These are phyloP conservation scores for Epizoanthus illoricatus DNA, from an alignment of 92 coral and sea anemone species.

Conservation along the genomic window DNA sequence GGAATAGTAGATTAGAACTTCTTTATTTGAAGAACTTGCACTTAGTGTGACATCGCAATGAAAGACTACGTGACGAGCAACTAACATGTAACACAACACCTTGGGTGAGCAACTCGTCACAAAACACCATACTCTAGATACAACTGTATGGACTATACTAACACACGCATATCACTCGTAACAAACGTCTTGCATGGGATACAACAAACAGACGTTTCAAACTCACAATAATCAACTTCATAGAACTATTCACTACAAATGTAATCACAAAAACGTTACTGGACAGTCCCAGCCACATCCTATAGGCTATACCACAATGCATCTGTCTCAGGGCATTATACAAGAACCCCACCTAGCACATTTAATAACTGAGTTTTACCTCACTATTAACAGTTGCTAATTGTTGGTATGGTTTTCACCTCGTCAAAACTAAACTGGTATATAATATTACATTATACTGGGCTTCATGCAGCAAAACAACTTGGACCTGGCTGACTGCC, in stretches of 20 bases:
- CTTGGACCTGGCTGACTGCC: too few relatives aligned
- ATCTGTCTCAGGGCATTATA: not conserved
- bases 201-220: slow-evolving; percentile 36
- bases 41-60: slow-evolving; percentile 16
- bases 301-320: slow-evolving; percentile 8
- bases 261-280: slow-evolving; percentile 24
- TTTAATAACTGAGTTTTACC: too few relatives aligned
- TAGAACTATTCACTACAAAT: slow-evolving; percentile 11
- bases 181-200: slow-evolving; percentile 36
- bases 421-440: too few relatives aligned
- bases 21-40: not conserved
- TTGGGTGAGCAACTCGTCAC: slow-evolving; percentile 26
- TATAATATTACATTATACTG: too few relatives aligned
- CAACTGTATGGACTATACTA: slow-evolving; percentile 21
- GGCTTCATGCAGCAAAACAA: too few relatives aligned
- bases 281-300: not conserved
- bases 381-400: too few relatives aligned
- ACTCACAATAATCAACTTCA: slow-evolving; percentile 30
- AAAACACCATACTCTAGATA: slow-evolving; percentile 27
- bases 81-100: slow-evolving; percentile 14
- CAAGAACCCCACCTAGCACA: too few relatives aligned
- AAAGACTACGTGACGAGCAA: slow-evolving; percentile 5
- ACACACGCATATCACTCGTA: slow-evolving; percentile 11
- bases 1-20: not conserved
- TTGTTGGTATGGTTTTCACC: too few relatives aligned